Evolutionary conservation across 2,888 invertebrate species (phyloP), one percentile per base, ranked within the genome.

Genomic region (Ypsolopha sequella): DNA sequence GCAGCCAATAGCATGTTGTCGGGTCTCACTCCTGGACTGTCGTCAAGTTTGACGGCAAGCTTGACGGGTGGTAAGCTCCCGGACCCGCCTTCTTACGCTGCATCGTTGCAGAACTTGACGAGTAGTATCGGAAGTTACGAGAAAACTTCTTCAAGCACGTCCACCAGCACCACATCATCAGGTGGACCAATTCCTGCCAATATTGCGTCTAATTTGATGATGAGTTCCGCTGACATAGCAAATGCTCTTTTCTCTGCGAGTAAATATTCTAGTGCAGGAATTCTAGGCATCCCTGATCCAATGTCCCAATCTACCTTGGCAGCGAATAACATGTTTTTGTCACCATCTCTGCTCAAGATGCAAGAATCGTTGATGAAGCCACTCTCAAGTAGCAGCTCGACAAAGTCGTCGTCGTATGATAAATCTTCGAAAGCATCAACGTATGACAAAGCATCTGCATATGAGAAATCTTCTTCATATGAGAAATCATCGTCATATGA

Each of bases 271-370:
- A 89, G 88, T 58, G 88, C 89, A 10, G 89, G 88, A 14, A 80
- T 91, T 51, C 76, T 91, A 38, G 90, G 90, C 6, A 90, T 92
- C 59, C 92, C 93, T 0, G 94, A 94, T 73, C 92, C 93, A 0
- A 88, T 94, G 80, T 91, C 93, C 0, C 92, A 93, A 65, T 90
- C 92, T 9, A 92, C 92, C 35, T 76, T 93, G 57, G 91, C 92
- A 7, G 92, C 93, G 1, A 92, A 92, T 62, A 94, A 93, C 66
- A 92, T 94, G 88, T 95, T 94, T 58, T 85, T 94, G 61, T 90
- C 93, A 7, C 93, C 93, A 13, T 91, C 92, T 38, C 72, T 92
- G 54, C 87, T 93, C 57, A 93, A 93, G 78, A 91, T 93, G 86
- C 92, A 92, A 65, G 91, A 91, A 64, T 79, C 87, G 41, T 64